Conservation (phyloP, 2,113 vertebrate species). For the Leucopternis melanops region DNA sequence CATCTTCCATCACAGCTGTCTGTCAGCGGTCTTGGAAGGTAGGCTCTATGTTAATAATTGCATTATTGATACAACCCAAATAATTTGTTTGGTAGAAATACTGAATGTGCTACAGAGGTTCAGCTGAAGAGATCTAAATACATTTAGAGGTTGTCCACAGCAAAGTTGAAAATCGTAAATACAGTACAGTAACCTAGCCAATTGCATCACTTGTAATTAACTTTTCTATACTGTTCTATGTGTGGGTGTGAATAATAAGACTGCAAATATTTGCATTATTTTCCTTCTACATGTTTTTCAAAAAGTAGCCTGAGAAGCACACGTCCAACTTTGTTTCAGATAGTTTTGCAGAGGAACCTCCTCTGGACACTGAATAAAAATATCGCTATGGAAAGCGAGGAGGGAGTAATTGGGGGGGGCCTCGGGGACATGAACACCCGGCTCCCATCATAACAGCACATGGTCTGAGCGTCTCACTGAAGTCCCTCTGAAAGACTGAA, state of each 20-base stretch:
- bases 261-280: background rate
- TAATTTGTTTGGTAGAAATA: background rate
- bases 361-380: background rate
- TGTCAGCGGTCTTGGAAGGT: background rate
- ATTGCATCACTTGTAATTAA: background rate
- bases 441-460: rapidly evolving
- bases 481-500: background rate
- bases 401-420: background rate
- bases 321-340: background rate
- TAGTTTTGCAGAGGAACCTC: background rate
- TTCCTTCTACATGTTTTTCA: background rate
- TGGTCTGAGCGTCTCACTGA: background rate
- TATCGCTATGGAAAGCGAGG: rapidly evolving
- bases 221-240: background rate
- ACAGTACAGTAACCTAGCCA: background rate
- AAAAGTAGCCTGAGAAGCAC: background rate
- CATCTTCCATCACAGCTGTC: background rate
- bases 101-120: background rate
- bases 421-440: background rate
- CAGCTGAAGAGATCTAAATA: background rate
- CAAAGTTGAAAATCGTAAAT: background rate
- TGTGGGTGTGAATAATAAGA: background rate
- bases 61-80: background rate
- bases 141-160: background rate
- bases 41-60: background rate